Conservation (phyloP, 2,113 vertebrate genomes). For the Xerus inauris region DNA sequence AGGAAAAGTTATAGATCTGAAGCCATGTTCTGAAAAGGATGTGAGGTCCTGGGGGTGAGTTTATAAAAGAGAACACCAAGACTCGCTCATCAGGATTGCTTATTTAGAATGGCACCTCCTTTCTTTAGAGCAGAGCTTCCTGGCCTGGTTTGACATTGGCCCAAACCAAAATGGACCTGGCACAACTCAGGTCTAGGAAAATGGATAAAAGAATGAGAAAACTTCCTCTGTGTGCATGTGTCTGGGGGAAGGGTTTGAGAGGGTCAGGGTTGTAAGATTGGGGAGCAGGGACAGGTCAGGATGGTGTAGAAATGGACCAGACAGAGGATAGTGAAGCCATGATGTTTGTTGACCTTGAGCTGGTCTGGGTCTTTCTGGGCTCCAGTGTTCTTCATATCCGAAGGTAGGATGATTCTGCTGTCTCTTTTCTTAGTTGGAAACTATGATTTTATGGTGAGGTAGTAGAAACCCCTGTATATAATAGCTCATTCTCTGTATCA, state of each 20-base stretch:
- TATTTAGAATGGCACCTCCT: background rate
- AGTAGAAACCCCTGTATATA: background rate
- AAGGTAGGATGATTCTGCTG: background rate
- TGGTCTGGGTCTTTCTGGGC: background rate
- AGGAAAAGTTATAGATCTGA: background rate
- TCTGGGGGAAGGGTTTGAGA: background rate
- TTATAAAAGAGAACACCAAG: background rate
- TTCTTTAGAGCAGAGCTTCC: conserved; percentile 5
- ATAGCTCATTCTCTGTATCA: background rate
- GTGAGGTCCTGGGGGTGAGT: background rate
- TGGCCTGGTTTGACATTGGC: background rate
- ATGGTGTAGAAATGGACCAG: background rate
- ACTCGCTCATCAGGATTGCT: background rate
- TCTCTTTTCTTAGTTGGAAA: background rate
- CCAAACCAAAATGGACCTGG: background rate
- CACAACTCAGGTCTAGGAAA: background rate
- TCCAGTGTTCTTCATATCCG: background rate
- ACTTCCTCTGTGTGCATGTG: background rate
- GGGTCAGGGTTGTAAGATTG: background rate
- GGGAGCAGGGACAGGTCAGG: background rate
- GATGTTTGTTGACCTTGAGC: background rate
- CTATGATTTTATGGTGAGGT: background rate
- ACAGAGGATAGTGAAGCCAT: background rate
- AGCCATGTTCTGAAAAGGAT: background rate
- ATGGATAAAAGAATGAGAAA: background rate